A percentile compares a stretch with the other conserved stretches of the same genome.
These are phyloP conservation scores for Cichlasoma orientale DNA, from an alignment of 2,797 vertebrate genomes.

Conservation along the genomic window DNA sequence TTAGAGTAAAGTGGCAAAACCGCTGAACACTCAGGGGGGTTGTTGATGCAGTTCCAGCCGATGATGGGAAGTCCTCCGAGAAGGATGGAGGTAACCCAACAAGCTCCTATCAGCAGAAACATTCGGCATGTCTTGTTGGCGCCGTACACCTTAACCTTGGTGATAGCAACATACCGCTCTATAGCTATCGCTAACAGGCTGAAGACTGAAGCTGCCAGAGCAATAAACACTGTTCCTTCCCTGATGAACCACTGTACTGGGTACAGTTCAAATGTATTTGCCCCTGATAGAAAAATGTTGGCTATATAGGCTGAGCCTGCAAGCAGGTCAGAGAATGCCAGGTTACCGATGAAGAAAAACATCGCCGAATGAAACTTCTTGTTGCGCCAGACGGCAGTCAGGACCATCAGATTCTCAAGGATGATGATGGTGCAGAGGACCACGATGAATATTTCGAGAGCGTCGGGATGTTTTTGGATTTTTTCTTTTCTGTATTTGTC, in stretches of 20 bases:
- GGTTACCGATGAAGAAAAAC: conserved; percentile 96
- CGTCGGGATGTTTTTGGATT: conserved; percentile 42
- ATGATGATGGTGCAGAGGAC: conserved; percentile 90
- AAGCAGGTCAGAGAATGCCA: conserved; percentile 93
- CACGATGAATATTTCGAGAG: conserved; percentile 80
- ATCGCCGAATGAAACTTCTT: conserved; percentile 96
- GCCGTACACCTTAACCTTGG: conserved; percentile 92
- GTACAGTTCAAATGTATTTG: conserved; percentile 81
- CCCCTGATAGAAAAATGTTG: conserved; percentile 90
- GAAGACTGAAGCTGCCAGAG: conserved; percentile 92
- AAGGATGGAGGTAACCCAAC: conserved; percentile 91
- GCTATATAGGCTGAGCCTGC: conserved; percentile 91
- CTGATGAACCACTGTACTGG: conserved; percentile 95
- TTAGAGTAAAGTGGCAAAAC: conserved; percentile 94
- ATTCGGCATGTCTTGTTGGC: conserved; percentile 90
- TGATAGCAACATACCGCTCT: conserved; percentile 92
- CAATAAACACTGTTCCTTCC: conserved; percentile 93
- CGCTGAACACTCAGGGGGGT: conserved; percentile 84
- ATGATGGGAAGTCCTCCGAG: conserved; percentile 93
- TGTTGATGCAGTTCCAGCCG: conserved; percentile 94
- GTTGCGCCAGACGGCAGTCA: conserved; percentile 89
- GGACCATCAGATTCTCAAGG: conserved; percentile 92
- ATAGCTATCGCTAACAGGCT: conserved; percentile 95
- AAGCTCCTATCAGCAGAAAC: conserved; percentile 92
- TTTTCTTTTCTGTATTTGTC: rapidly evolving